Base-by-base conservation (phyloP, 1,140 invertebrate genomes). In the roundworm (Caenorhabditis elegans) region DNA sequence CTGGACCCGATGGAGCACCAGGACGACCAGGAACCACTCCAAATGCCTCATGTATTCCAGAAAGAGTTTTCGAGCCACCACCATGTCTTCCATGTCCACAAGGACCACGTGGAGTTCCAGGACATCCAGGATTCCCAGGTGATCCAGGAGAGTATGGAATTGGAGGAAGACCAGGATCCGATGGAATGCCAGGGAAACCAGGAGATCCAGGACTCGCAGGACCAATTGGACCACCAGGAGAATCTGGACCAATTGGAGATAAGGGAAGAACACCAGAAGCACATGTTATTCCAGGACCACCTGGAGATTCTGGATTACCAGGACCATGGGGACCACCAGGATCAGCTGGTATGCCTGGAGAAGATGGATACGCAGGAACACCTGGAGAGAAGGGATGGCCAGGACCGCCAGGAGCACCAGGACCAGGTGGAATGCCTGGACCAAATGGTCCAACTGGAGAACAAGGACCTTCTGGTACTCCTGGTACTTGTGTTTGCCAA, bases 401-500 rank as follows among this genome's bases (percentile, higher is more conserved):
- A 13, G 88, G 88, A 65, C 85, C 86, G 17, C 86, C 88, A 17
- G 88, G 88, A 43, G 79, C 85, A 36, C 83, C 85, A n/a, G 88
- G 88, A 47, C 85, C 85, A 11, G 82, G 79, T 51, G 88, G 88
- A 24, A 39, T 78, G 24, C 36, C 86, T 48, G 89, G 88, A 70
- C 49, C 75, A 36, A 15, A 70, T 24, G 88, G 88, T 51, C 85
- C 89, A 46, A 22, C 36, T 8, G 88, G 88, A 81, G 88, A 89
- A 77, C 51, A 79, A 48, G 87, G 87, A 39, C 88, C 87, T 24
- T 75, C 70, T 47, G 86, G 86, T 87, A 89, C 89, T 8, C 88
- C 89, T 51, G 88, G 88, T 26, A 89, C 88, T 78, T 89, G 88
- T 78, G 88, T 89, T 8, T 89, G 88, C 78, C 88, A 89, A 84